These are phyloP conservation scores for Rhingia campestris DNA, from an alignment of 2,888 invertebrate species.

Conservation along the genomic window DNA sequence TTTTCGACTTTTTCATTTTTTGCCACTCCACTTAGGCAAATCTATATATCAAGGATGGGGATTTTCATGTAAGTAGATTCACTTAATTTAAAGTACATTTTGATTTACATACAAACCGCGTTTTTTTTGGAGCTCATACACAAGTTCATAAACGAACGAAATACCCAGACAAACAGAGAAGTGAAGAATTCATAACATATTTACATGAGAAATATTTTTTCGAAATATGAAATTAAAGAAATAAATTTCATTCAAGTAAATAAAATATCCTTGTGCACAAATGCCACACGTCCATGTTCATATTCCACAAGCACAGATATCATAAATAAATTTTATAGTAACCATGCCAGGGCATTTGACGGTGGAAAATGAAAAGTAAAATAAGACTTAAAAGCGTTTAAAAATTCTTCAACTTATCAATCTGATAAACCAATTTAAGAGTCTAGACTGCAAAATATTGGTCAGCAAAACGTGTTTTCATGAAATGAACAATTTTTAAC, in stretches of 20 bases:
- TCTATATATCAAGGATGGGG: too few species aligned
- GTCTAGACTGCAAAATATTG: slow-evolving; percentile 19
- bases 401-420: background rate
- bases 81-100: slow-evolving; percentile 12
- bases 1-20: background rate
- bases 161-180: slow-evolving; percentile 35
- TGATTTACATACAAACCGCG: background rate
- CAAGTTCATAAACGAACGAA: slow-evolving; percentile 9
- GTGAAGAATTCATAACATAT: slow-evolving; percentile 32
- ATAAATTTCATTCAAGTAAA: slow-evolving; percentile 11
- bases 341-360: slow-evolving; percentile 15
- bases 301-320: slow-evolving; percentile 68
- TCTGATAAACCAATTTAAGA: background rate
- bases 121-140: background rate
- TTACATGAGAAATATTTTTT: slow-evolving; percentile 18
- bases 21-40: background rate
- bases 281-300: slow-evolving; percentile 56
- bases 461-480: background rate
- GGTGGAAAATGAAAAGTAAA: background rate
- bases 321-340: slow-evolving; percentile 74
- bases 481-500: too few species aligned
- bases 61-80: slow-evolving; percentile 7
- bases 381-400: background rate
- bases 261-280: slow-evolving; percentile 31
- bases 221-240: slow-evolving; percentile 55